These are phyloP conservation scores for Dipus sagitta DNA, from an alignment of 2,797 vertebrate genomes.

Conservation along the genomic window DNA sequence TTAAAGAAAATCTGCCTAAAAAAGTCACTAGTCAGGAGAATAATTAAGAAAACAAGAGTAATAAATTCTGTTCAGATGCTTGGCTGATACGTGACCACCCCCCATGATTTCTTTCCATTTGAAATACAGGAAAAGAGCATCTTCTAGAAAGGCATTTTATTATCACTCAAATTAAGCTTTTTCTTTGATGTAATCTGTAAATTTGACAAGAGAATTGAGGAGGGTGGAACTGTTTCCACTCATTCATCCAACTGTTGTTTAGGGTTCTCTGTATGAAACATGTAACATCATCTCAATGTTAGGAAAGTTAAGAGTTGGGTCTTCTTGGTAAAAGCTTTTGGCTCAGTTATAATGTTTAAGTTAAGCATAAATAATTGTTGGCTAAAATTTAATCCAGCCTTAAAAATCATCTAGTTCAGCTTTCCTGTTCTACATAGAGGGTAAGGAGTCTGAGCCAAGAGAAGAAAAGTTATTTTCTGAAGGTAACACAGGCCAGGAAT, in stretches of 20 bases:
- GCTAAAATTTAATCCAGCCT: not conserved
- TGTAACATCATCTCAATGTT: not conserved
- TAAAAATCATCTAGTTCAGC: not conserved
- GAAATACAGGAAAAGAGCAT: not conserved
- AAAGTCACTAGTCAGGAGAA: not conserved
- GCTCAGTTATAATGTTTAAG: not conserved
- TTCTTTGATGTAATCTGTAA: constrained; percentile 32
- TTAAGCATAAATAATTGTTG: not conserved
- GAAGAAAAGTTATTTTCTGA: not conserved
- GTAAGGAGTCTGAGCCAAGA: constrained; percentile 25
- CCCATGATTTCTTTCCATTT: not conserved
- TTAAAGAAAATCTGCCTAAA: too few species aligned
- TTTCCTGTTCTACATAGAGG: constrained; percentile 36
- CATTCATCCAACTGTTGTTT: not conserved
- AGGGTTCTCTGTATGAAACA: not conserved
- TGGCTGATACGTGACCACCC: not conserved
- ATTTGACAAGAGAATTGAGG: not conserved
- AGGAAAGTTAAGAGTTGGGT: not conserved
- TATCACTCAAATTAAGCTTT: not conserved
- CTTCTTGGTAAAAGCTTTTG: not conserved
- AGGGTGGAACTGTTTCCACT: not conserved
- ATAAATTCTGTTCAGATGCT: constrained; percentile 7
- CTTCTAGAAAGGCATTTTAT: not conserved
- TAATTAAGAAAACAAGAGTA: not conserved
- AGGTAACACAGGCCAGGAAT: not conserved